Evolutionary conservation across 1,140 invertebrate species (phyloP).

Genomic region (Sinella curviseta): DNA sequence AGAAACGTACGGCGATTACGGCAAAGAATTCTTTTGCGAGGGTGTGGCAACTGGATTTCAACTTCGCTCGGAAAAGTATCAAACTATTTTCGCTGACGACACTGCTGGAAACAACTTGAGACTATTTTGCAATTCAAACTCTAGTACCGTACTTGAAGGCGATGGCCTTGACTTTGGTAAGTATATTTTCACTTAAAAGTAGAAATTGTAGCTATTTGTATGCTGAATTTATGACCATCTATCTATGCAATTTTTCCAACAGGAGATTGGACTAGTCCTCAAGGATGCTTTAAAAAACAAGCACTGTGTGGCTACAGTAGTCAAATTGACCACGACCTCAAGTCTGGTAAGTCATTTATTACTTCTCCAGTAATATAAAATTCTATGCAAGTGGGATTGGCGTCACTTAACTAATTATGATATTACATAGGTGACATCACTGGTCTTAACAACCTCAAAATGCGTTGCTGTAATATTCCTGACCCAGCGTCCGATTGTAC

Average conservation of each 20-base stretch:
- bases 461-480: constrained; percentile 38
- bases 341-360: constrained; percentile 16
- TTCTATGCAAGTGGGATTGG: no score
- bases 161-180: constrained; percentile 32
- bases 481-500: constrained; percentile 37
- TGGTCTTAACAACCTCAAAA: constrained; percentile 30
- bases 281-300: constrained; percentile 26
- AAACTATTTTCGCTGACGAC: constrained; percentile 25
- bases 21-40: constrained; percentile 27
- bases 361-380: no score
- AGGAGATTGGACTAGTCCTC: constrained; percentile 31
- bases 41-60: constrained; percentile 29
- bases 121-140: constrained; percentile 25
- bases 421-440: constrained; percentile 28
- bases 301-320: constrained; percentile 35
- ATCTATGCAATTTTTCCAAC: no score
- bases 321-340: constrained; percentile 25
- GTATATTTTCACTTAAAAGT: no score
- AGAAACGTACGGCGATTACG: constrained; percentile 16
- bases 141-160: constrained; percentile 17
- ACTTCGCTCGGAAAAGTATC: constrained; percentile 12
- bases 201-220: no score
- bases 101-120: constrained; percentile 37
- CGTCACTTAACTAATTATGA: not conserved
- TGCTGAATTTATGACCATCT: no score